A percentile compares a stretch with the other conserved stretches of the same genome.
Conservation (phyloP, 1,140 invertebrate species). For the Drosophila repleta region DNA sequence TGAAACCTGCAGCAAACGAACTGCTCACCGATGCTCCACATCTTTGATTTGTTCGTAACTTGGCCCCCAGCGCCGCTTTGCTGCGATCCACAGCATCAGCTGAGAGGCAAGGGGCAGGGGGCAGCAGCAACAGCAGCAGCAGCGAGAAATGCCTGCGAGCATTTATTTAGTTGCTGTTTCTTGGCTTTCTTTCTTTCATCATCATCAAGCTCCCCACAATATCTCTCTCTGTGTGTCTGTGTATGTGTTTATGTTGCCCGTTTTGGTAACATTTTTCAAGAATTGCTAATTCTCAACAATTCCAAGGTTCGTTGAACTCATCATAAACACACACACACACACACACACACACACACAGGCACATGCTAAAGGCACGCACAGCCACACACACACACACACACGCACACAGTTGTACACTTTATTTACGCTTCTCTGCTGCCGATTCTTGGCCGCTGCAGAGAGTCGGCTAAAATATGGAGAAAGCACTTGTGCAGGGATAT, state of each 20-base stretch:
- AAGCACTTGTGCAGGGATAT: constrained; percentile 69
- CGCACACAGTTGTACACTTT: constrained; percentile 58
- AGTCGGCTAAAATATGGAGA: constrained; percentile 73
- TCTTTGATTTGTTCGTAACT: constrained; percentile 31
- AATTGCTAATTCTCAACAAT: constrained; percentile 82
- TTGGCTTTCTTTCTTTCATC: constrained; percentile 72
- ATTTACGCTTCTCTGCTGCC: constrained; percentile 71
- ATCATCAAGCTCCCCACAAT: constrained; percentile 36
- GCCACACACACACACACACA: constrained; percentile 48
- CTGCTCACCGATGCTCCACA: constrained; percentile 45
- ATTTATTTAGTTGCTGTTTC: constrained; percentile 56
- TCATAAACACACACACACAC: constrained; percentile 64
- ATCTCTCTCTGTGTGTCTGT: constrained; percentile 48
- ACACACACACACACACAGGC: constrained; percentile 16
- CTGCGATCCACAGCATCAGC: constrained; percentile 43
- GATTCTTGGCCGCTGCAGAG: constrained; percentile 46
- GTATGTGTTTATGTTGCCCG: constrained; percentile 66
- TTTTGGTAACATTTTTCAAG: constrained; percentile 82
- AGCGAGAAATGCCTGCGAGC: constrained; percentile 67
- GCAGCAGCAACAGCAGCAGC: too few relatives aligned
- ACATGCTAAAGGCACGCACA: constrained; percentile 28
- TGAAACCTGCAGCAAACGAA: constrained; percentile 64
- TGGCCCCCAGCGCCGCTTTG: constrained; percentile 34
- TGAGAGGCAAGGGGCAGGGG: constrained; percentile 7
- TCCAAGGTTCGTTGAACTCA: constrained; percentile 77